A percentile compares a stretch with the other conserved stretches of the same genome.
Conservation (phyloP, 2,888 invertebrate species). For the Boloria selene region DNA sequence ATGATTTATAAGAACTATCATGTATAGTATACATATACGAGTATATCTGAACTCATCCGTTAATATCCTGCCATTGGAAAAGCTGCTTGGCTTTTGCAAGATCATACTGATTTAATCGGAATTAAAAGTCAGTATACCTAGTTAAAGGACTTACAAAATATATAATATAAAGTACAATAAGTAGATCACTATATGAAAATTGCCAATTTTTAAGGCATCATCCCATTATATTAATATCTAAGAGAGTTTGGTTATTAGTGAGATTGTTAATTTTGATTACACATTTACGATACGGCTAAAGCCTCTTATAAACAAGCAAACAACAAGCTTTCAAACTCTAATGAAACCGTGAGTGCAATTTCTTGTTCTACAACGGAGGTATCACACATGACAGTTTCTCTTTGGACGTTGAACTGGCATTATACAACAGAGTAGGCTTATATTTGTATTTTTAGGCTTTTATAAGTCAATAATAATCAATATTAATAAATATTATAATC, state of each 20-base stretch:
- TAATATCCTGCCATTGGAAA: too few species aligned
- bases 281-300: slow-evolving; percentile 22
- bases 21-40: too few species aligned
- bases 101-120: too few species aligned
- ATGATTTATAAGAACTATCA: too few species aligned
- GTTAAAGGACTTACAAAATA: too few species aligned
- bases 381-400: slow-evolving; percentile 47
- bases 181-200: not conserved
- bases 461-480: not conserved
- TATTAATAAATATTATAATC: not conserved
- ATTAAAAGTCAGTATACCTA: too few species aligned
- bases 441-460: slow-evolving; percentile 10
- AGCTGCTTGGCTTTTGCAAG: too few species aligned
- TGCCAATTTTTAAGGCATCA: not conserved
- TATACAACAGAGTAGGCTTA: slow-evolving; percentile 8
- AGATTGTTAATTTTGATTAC: slow-evolving; percentile 15
- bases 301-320: slow-evolving; percentile 45
- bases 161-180: too few species aligned
- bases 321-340: slow-evolving; percentile 54
- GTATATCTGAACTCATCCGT: too few species aligned
- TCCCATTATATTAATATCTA: not conserved
- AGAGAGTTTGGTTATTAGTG: not conserved
- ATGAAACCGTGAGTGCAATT: slow-evolving; percentile 55
- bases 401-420: slow-evolving; percentile 35
- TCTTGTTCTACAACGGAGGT: slow-evolving; percentile 51